Base-by-base conservation (phyloP, 2,113 vertebrate genomes). In the Elanoides forficatus region DNA sequence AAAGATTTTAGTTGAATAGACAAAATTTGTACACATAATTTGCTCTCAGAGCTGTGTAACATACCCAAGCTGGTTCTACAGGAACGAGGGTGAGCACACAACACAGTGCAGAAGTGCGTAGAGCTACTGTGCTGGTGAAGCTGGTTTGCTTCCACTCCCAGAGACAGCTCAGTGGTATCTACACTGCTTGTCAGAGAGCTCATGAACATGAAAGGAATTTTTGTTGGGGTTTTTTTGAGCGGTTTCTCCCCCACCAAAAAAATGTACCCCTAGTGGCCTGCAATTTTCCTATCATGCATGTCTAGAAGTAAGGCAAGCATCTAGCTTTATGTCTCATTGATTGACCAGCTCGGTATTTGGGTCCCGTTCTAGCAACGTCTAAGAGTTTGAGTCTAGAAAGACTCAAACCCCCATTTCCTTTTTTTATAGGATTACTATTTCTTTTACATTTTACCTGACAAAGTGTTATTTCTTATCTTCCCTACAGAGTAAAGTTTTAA, bases 231-330 rank as follows among this genome's bases (percentile, higher is more conserved):
- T n/a, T 67, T 72, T 36, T 60, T 7, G 6, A 22, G n/a, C 11
- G 6, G 7, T 26, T 34, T 2, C 6, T 5, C 8, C 3, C 8
- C 5, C 9, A 11, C 1, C 15, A 15, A 9, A 34, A 43, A n/a
- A 58, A 20, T 27, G 3, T n/a, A 55, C 32, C 18, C 19, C 13
- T 90, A 20, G 4, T 2, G 3, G 47, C 9, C 25, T 63, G 27
- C 13, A 52, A 3, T 63, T 83, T 68, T 53, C 19, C 9, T 63
- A 2, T 47, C 14, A 11, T 38, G 11, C 9, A 55, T 50, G 3
- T 43, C 27, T 66, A 63, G 13, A 73, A 45, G 8, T 23, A 20
- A 53, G 43, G 16, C 17, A 88, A 68, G 4, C 9, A 68, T 56
- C 47, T n/a, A 91, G 16, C 6, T 78, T 81, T 81, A 47, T 20